Conservation (phyloP, 2,113 vertebrate genomes). For the Sinosuthora webbiana region DNA sequence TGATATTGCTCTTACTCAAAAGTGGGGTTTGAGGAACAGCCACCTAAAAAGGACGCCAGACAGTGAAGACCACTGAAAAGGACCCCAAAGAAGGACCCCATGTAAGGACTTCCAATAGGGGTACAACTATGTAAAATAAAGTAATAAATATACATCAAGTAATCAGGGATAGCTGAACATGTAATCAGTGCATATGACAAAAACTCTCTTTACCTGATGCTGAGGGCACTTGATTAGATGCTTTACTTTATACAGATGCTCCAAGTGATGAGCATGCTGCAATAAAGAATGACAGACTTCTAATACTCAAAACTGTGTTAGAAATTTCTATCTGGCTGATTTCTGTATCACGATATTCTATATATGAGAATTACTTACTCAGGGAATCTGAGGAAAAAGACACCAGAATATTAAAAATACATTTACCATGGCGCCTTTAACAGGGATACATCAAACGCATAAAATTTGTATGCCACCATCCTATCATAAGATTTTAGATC, state of each 20-base stretch:
- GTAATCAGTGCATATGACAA: neutral
- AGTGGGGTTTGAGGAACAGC: rapidly evolving
- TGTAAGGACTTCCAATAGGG: rapidly evolving
- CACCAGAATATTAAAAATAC: neutral
- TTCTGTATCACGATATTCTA: neutral
- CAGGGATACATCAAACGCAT: neutral
- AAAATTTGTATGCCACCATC: no score
- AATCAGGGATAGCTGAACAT: neutral
- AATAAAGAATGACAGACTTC: neutral
- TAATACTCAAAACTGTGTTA: neutral
- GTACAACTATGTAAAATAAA: neutral
- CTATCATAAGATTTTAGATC: no score
- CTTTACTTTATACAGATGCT: no score
- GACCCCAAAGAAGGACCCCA: neutral
- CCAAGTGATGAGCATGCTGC: neutral
- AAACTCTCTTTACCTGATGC: neutral
- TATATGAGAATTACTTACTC: neutral
- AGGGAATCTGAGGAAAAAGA: neutral
- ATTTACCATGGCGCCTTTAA: neutral
- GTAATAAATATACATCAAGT: neutral
- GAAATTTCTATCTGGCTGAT: rapidly evolving
- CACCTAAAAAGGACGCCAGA: neutral
- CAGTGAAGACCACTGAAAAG: neutral
- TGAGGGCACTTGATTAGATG: neutral
- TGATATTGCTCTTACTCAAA: no score